phyloP scores from a whole-genome alignment of 30 jellyfish, hydroid and myxozoan genomes.

The Aurelia sp. region DNA sequence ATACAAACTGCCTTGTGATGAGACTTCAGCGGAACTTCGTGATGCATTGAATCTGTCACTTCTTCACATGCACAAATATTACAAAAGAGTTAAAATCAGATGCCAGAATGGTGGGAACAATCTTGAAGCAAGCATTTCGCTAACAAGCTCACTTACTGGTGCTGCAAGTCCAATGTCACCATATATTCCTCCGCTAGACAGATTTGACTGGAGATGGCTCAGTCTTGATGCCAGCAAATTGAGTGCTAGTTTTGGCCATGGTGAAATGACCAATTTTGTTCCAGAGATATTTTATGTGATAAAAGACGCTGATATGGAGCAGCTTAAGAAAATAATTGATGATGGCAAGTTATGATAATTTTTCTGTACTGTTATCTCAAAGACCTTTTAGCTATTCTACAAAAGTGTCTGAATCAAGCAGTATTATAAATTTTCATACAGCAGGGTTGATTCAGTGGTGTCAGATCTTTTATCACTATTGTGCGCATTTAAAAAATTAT shows the following conservation, averaged over 20 bases:
- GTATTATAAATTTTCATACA: no score
- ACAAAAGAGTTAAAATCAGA: constrained; percentile 66
- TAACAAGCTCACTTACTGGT: constrained; percentile 72
- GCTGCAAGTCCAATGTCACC: constrained; percentile 87
- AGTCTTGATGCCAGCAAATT: constrained; percentile 76
- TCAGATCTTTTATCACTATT: no score
- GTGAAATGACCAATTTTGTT: constrained; percentile 74
- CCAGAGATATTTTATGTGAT: constrained; percentile 87
- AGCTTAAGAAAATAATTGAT: constrained; percentile 58
- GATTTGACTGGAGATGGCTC: constrained; percentile 98
- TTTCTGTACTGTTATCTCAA: no score
- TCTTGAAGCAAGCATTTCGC: constrained; percentile 74
- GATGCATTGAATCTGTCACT: constrained; percentile 82
- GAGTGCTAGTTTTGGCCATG: constrained; percentile 95
- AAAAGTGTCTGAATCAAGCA: background rate
- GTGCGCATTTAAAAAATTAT: no score
- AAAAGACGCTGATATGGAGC: constrained; percentile 75
- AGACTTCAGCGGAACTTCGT: constrained; percentile 84
- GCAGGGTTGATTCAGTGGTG: no score
- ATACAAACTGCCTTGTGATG: constrained; percentile 72
- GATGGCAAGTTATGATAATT: constrained; percentile 26
- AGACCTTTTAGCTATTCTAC: no score
- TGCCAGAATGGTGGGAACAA: constrained; percentile 33
- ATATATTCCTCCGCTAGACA: constrained; percentile 72
- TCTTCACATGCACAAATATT: constrained; percentile 81